Evolutionary conservation across 2,797 vertebrate species (phyloP), one percentile per base, ranked within the genome.

Genomic region (Pseudochaenichthys georgianus): DNA sequence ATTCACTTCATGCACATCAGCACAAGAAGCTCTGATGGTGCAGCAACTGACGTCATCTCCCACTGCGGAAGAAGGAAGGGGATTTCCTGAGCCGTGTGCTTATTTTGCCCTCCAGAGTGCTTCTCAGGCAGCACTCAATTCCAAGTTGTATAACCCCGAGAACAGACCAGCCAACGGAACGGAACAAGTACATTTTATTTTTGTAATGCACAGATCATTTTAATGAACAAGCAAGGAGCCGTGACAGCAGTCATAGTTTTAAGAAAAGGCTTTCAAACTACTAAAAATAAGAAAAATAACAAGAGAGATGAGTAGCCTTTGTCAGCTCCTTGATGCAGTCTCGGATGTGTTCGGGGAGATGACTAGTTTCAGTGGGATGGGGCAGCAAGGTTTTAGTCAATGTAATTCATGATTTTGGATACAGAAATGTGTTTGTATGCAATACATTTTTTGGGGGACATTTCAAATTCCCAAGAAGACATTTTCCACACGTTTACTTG

Each of bases 1-100:
- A 38, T 41, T 57, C 73, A 53, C 74, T 54, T 53, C n/a, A 28
- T 59, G 43, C 58, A 65, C 85, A 83, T 64, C 77, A 75, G 82
- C 76, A 17, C 4, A 54, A 64, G 60, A 71, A 80, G 60, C 64
- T 16, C 21, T 13, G 72, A 9, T 1, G 62, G 52, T 31, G 73
- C 72, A 17, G 74, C 16, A 0, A 41, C 1, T 74, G 78, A 90
- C 88, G 89, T 91, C 87, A 83, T 3, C 51, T 1, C 10, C 47
- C 62, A 57, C 61, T 87, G 88, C 92, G 95, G 92, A 94, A 94
- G 74, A 47, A 86, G 82, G 87, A 86, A 82, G 92, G 94, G 95
- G 92, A 90, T 92, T 95, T 95, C 92, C 94, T 91, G 54, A 5
- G 0, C 0, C 0, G 0, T 0, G 1, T 0, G 1, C 0, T 0